Evolutionary conservation across 2,888 invertebrate genomes (phyloP), one percentile per base, ranked within the genome.

Genomic region (Drosophila paramelanica): DNA sequence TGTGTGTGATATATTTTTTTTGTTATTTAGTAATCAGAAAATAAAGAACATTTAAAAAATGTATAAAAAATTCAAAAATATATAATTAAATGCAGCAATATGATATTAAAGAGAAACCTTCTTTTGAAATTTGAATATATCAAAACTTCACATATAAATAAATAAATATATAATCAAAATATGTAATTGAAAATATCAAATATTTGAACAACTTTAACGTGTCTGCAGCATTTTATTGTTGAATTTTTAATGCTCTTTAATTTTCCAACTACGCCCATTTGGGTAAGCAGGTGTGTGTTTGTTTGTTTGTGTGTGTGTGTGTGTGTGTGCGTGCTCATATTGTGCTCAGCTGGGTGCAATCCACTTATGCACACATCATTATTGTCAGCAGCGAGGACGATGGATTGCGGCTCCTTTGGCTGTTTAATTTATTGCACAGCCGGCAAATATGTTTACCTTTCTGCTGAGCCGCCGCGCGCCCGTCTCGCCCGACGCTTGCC

Each of bases 301-400:
- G 27, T 27, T 3, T 27, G 27, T 27, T 3, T 3, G 27, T 27
- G 33, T 33, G 11, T 33, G 11, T 11, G 36, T 36, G 0, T 36
- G 13, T 13, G 36, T 36, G 36, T 13, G 36, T 36, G 36, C 36
- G 39, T 23, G 11, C 17, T 25, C 17, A 56, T 23, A 43, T 42
- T 23, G 31, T 42, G 20, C 33, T 64, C 5, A 53, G 38, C 50
- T 14, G 43, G 53, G 14, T 67, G 60, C 77, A 79, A 74, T 68
- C 67, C 57, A 72, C 77, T 80, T 83, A 72, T 79, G 77, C 77
- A 80, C 83, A 86, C 77, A 83, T 82, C 88, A 88, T 81, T 88
- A 85, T 81, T 73, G 78, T 64, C 73, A 67, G 73, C 85, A 55
- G 14, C 45, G 20, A 45, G 36, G 55, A 25, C 56, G 51, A 38